A percentile compares a stretch with the other conserved stretches of the same genome.
Evolutionary conservation across 2,797 vertebrate genomes (phyloP).

Genomic region (Esox masquinongy): DNA sequence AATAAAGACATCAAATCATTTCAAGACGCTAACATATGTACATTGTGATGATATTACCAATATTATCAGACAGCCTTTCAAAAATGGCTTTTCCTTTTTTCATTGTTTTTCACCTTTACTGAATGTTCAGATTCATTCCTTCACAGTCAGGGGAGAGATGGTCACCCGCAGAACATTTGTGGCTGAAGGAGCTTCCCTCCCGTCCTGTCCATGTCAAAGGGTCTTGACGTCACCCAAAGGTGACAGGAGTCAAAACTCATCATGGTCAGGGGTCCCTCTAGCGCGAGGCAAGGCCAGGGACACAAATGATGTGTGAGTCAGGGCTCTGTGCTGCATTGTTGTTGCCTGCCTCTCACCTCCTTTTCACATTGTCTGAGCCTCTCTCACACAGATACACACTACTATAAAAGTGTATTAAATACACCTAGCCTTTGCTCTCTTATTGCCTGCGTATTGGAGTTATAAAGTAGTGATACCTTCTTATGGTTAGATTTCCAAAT

Average conservation of each 20-base stretch:
- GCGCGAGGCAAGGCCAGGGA: slow-evolving; percentile 63
- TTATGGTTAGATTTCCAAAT: neutral
- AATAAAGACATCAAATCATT: neutral
- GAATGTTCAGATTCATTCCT: neutral
- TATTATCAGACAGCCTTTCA: neutral
- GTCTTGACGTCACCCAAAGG: slow-evolving; percentile 80
- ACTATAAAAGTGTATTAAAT: too few species aligned
- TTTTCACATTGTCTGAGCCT: slow-evolving; percentile 74
- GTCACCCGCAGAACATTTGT: slow-evolving; percentile 60
- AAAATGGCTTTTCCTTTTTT: neutral
- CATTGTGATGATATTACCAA: neutral
- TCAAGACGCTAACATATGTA: neutral
- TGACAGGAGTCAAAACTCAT: slow-evolving; percentile 92
- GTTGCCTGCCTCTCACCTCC: slow-evolving; percentile 78
- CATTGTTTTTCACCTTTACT: neutral
- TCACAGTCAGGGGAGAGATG: slow-evolving; percentile 27
- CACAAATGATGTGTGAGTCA: slow-evolving; percentile 83
- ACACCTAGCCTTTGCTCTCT: slow-evolving; percentile 55
- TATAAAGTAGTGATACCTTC: neutral
- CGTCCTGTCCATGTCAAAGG: slow-evolving; percentile 56
- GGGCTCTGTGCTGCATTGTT: slow-evolving; percentile 74
- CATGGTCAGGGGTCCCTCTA: slow-evolving; percentile 79
- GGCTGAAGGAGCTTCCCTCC: slow-evolving; percentile 54
- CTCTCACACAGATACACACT: slow-evolving; percentile 10
- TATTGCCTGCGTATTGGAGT: neutral